Base-by-base conservation (phyloP, 2,797 vertebrate genomes). In the Nasua narica region DNA sequence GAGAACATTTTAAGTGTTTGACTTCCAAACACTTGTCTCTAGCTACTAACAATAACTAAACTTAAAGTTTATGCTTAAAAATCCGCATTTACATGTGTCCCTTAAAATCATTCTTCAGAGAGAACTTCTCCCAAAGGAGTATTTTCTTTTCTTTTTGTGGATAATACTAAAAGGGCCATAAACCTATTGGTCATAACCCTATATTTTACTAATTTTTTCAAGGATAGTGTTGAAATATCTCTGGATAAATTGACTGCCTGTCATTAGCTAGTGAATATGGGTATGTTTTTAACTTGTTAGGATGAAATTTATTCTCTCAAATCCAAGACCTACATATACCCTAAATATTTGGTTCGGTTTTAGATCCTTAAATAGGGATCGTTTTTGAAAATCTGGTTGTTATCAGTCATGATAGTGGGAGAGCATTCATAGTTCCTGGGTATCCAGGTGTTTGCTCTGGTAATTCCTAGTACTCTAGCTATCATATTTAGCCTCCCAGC, bases 91-190 rank as follows among this genome's bases (percentile, higher is more conserved):
- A 90, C 43, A 46, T 83, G 23, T 90, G 14, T 79, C 25, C 32
- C 35, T 90, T 87, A 27, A 87, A 97, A 91, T 95, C 52, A 67
- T 58, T 69, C 52, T 92, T 97, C 83, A 91, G 40, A 95, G 62
- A 87, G 35, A 89, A 94, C 15, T 67, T 91, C 35, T 95, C 13
- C 79, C 52, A 93, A 87, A 91, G 40, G 54, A 90, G 43, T 77
- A n/a, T 92, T 94, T 92, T 52, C 3, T 81, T 93, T 76, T 87
- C 23, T 91, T 85, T 91, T 94, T 87, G 23, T 91, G 86, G 92
- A 92, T 76, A 91, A 56, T 93, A 86, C 19, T n/a, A 83, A 83
- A 70, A 95, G 43, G 40, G 1, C 67, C 40, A 93, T 40, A 90
- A 76, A 23, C 60, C 25, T 91, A 43, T 65, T 70, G 40, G 6